Evolutionary conservation across 2,113 vertebrate species (phyloP).

Genomic region (Percopsis transmontana): DNA sequence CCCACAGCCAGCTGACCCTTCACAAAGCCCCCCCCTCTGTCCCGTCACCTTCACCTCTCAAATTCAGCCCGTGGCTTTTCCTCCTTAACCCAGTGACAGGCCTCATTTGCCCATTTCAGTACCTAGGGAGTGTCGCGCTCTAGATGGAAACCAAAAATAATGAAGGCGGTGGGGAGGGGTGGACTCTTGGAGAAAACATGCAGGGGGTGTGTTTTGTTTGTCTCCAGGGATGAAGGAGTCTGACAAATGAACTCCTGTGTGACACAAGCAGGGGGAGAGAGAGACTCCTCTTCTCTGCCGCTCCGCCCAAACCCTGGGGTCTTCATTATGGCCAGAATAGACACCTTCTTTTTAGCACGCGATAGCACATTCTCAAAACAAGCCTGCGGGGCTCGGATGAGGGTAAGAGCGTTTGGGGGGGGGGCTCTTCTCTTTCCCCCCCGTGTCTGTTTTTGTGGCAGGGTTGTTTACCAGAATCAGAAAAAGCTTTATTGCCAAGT

Average conservation of each 20-base stretch:
- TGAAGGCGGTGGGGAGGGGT: conserved; percentile 1
- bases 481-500: no score
- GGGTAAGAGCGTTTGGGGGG: conserved; percentile 50
- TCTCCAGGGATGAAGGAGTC: conserved; percentile 73
- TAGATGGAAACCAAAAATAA: conserved; percentile 37
- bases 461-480: conserved; percentile 65
- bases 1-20: conserved; percentile 50
- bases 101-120: conserved; percentile 31
- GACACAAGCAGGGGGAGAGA: conserved; percentile 31
- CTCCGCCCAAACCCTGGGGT: conserved; percentile 61
- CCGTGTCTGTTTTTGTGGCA: conserved; percentile 35
- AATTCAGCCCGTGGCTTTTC: conserved; percentile 38
- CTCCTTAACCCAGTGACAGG: conserved; percentile 22
- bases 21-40: conserved; percentile 27
- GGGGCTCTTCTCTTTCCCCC: conserved; percentile 45
- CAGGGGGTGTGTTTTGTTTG: conserved; percentile 70
- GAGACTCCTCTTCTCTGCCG: conserved; percentile 21
- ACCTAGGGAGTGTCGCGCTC: conserved; percentile 21
- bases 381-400: conserved; percentile 58
- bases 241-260: conserved; percentile 69
- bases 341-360: conserved; percentile 72
- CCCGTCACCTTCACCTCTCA: conserved; percentile 26
- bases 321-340: conserved; percentile 78
- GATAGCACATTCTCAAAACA: conserved; percentile 71
- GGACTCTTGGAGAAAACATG: conserved; percentile 40